A percentile compares a stretch with the other conserved stretches of the same genome.
Conservation (phyloP, 2,113 vertebrate species). For the Bubalus kerabau region DNA sequence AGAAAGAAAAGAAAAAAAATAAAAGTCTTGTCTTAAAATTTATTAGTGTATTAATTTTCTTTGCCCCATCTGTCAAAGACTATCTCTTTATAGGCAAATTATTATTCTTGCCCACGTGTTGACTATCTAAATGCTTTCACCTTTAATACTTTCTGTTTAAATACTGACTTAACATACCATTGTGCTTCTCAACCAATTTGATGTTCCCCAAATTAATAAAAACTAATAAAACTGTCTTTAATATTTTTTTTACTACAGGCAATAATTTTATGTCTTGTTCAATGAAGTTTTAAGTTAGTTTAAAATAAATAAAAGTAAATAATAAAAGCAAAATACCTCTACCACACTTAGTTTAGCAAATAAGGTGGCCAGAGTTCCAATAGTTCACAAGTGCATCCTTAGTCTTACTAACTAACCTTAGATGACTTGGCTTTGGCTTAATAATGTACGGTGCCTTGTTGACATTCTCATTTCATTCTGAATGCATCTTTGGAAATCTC, state of each 20-base stretch:
- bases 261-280: background rate
- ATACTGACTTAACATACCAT: background rate
- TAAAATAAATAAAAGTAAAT: background rate
- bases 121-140: background rate
- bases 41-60: background rate
- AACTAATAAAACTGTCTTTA: background rate
- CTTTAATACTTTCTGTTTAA: background rate
- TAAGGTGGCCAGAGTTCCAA: background rate
- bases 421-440: background rate
- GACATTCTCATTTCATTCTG: background rate
- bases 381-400: background rate
- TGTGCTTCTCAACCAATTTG: background rate
- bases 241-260: background rate
- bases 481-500: background rate
- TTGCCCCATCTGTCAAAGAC: background rate
- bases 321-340: background rate
- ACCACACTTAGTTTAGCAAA: background rate
- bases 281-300: background rate
- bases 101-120: background rate
- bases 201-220: background rate
- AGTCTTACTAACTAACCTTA: background rate
- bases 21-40: background rate
- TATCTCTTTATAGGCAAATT: background rate
- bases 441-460: accelerated
- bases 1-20: background rate